Evolutionary conservation across 2,888 invertebrate species (phyloP).

Genomic region (Chrysotoxum bicinctum): DNA sequence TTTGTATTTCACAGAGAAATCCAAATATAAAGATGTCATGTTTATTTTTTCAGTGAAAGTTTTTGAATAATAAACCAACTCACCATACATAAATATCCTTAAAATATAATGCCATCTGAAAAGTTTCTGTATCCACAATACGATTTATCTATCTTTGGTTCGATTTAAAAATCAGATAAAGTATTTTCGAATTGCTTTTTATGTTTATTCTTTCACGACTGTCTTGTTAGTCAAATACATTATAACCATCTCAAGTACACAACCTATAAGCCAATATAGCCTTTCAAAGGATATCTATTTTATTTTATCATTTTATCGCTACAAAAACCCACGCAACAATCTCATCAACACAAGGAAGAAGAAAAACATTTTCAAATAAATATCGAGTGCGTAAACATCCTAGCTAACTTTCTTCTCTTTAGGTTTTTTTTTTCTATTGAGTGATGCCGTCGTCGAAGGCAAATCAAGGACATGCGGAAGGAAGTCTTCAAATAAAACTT

Average conservation of each 20-base stretch:
- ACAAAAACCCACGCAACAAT: conserved; percentile 1
- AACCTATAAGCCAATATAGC: not conserved
- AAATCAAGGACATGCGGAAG: conserved; percentile 26
- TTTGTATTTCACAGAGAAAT: no score
- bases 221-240: not conserved
- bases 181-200: not conserved
- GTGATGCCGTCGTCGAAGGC: not conserved
- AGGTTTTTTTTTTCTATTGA: not conserved
- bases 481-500: conserved; percentile 11
- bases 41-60: no score
- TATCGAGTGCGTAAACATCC: conserved; percentile 12
- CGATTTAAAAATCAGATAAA: not conserved
- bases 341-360: not conserved
- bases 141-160: not conserved
- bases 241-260: not conserved
- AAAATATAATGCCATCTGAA: no score
- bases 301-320: not conserved
- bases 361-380: conserved; percentile 1
- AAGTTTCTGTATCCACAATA: not conserved
- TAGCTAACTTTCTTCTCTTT: not conserved
- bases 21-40: no score
- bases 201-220: not conserved
- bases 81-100: no score
- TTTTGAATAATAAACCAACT: no score
- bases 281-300: not conserved